Evolutionary conservation across 1,140 invertebrate genomes (phyloP).

Genomic region (Thaumetopoea pityocampa): DNA sequence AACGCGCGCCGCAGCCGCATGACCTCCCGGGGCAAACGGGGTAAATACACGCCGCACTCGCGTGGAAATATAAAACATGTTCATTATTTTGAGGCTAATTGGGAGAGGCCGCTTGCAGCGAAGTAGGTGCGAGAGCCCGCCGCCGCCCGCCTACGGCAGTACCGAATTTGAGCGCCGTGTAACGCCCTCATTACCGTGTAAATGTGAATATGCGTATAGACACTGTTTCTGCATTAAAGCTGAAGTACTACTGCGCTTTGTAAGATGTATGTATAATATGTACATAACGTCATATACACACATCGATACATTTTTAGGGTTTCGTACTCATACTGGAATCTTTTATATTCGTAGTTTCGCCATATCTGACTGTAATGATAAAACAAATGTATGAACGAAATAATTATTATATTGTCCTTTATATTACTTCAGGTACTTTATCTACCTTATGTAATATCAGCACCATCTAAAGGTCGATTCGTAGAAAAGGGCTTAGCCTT

Average conservation of each 20-base stretch:
- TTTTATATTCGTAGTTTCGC: too few relatives aligned
- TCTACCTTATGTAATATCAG: too few relatives aligned
- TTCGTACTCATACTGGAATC: too few relatives aligned
- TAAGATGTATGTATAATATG: slow-evolving; percentile 22
- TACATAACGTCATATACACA: slow-evolving; percentile 13
- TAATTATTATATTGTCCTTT: too few relatives aligned
- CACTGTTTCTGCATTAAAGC: slow-evolving; percentile 66
- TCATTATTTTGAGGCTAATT: slow-evolving; percentile 77
- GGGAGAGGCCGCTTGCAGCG: slow-evolving; percentile 67
- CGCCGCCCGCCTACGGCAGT: slow-evolving; percentile 60
- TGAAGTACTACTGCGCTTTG: slow-evolving; percentile 36
- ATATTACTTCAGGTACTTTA: too few relatives aligned
- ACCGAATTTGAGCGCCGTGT: slow-evolving; percentile 50
- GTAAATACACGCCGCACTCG: slow-evolving; percentile 61
- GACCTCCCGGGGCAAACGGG: slow-evolving; percentile 65
- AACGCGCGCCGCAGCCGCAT: slow-evolving; percentile 40
- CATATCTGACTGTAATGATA: too few relatives aligned
- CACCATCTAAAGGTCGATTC: too few relatives aligned
- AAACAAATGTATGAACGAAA: too few relatives aligned
- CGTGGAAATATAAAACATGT: slow-evolving; percentile 75
- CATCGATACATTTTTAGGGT: too few relatives aligned
- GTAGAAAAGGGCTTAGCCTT: too few relatives aligned
- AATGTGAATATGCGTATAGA: slow-evolving; percentile 50
- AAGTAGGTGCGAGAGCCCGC: slow-evolving; percentile 57
- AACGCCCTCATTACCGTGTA: slow-evolving; percentile 52